phyloP scores from a whole-genome alignment of 2,888 invertebrate species.

The Ethmia dodecea region DNA sequence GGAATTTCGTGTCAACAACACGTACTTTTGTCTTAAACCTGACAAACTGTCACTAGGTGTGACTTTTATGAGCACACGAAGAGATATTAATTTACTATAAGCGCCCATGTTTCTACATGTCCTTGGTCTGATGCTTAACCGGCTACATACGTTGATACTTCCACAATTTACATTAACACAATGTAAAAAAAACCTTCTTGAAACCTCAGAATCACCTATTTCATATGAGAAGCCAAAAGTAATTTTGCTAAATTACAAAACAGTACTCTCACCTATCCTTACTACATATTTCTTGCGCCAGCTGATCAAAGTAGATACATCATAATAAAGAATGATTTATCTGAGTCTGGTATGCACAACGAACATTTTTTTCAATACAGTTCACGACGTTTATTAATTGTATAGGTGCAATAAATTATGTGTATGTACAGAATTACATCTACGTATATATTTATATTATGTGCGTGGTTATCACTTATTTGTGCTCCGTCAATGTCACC shows the following conservation, averaged over 20 bases:
- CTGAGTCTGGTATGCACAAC: not conserved
- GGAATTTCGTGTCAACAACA: constrained; percentile 33
- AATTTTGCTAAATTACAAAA: too few relatives aligned
- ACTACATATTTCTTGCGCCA: too few relatives aligned
- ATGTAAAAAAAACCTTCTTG: too few relatives aligned
- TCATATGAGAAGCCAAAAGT: too few relatives aligned
- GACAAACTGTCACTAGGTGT: constrained; percentile 18
- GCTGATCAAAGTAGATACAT: not conserved
- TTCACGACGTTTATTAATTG: not conserved
- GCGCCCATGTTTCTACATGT: too few relatives aligned
- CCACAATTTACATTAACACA: too few relatives aligned
- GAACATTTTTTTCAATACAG: not conserved
- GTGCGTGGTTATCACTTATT: constrained; percentile 71
- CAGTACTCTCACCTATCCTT: too few relatives aligned
- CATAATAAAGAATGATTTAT: not conserved
- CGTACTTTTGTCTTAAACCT: too few relatives aligned
- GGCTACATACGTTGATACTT: too few relatives aligned
- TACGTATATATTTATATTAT: constrained; percentile 48
- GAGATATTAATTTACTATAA: too few relatives aligned
- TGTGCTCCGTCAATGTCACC: constrained; percentile 73
- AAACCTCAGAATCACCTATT: too few relatives aligned
- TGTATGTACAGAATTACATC: constrained; percentile 16
- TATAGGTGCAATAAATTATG: not conserved
- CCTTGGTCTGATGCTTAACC: too few relatives aligned
- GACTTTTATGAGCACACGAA: constrained; percentile 1